Evolutionary conservation across 1,140 invertebrate genomes (phyloP).

Genomic region (Drosophila nasuta): DNA sequence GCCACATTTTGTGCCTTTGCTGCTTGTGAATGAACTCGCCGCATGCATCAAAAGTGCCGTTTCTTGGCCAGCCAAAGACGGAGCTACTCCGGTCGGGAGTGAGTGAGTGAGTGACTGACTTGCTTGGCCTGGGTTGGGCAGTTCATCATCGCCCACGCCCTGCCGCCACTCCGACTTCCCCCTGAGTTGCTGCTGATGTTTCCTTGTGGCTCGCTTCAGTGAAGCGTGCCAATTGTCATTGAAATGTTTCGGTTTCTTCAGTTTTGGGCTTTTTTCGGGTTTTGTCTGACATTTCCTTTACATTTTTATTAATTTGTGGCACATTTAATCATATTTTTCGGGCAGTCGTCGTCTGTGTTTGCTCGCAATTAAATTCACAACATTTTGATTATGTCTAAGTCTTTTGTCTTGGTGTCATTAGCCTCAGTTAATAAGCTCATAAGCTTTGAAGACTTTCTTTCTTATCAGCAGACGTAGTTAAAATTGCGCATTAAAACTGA

Average conservation of each 20-base stretch:
- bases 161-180: conserved; percentile 9
- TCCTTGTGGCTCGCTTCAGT: conserved; percentile 63
- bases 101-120: not conserved
- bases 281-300: conserved; percentile 32
- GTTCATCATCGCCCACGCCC: conserved; percentile 74
- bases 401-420: not conserved
- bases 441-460: not conserved
- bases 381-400: not conserved
- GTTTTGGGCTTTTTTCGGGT: conserved; percentile 46
- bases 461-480: conserved; percentile 21
- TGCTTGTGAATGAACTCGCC: conserved; percentile 68
- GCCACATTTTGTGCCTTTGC: conserved; percentile 43
- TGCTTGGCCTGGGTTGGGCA: conserved; percentile 43
- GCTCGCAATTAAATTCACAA: conserved; percentile 7
- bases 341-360: not conserved
- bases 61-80: conserved; percentile 45
- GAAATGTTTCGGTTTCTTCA: conserved; percentile 77
- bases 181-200: conserved; percentile 15
- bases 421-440: not conserved
- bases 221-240: conserved; percentile 80
- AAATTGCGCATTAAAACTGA: not conserved
- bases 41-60: conserved; percentile 67
- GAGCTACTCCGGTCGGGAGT: conserved; percentile 20
- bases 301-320: conserved; percentile 34
- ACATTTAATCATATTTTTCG: conserved; percentile 15